These are phyloP conservation scores for Nannoperca obscura DNA, from an alignment of 2,797 vertebrate genomes.

Conservation along the genomic window DNA sequence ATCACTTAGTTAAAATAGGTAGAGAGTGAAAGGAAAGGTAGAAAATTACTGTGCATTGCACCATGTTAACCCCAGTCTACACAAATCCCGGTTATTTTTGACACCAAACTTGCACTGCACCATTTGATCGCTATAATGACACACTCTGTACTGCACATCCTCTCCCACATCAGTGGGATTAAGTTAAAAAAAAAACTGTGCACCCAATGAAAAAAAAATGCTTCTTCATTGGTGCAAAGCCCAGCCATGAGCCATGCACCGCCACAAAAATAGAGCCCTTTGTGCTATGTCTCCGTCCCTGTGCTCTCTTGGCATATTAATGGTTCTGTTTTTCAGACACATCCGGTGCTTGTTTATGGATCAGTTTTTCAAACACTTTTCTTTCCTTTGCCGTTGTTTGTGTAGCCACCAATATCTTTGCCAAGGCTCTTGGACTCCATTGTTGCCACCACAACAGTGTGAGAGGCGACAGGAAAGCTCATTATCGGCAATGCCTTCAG, in stretches of 20 bases:
- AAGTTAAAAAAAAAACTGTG: constrained; percentile 21
- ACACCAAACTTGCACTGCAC: constrained; percentile 18
- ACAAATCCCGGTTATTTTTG: constrained; percentile 32
- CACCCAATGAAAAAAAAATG: constrained; percentile 21
- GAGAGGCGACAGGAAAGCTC: constrained; percentile 63
- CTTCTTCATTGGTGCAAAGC: constrained; percentile 34
- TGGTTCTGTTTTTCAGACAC: constrained; percentile 47
- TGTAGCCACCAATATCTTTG: constrained; percentile 50
- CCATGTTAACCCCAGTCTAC: constrained; percentile 8
- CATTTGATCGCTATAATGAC: constrained; percentile 40
- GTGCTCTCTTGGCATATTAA: constrained; percentile 56
- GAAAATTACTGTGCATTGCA: neutral
- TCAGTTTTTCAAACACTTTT: constrained; percentile 51
- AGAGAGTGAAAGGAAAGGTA: no score
- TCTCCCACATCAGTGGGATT: constrained; percentile 43
- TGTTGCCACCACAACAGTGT: constrained; percentile 51
- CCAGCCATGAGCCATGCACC: constrained; percentile 31
- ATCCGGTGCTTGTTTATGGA: constrained; percentile 55
- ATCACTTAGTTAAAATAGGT: neutral
- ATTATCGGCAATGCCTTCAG: constrained; percentile 59
- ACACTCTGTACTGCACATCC: constrained; percentile 25
- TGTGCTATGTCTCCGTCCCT: constrained; percentile 42
- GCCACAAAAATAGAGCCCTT: constrained; percentile 39
- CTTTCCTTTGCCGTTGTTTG: constrained; percentile 54
- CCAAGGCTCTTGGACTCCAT: constrained; percentile 61